These are phyloP conservation scores for Malacosoma neustria DNA, from an alignment of 2,888 invertebrate genomes.

Conservation along the genomic window DNA sequence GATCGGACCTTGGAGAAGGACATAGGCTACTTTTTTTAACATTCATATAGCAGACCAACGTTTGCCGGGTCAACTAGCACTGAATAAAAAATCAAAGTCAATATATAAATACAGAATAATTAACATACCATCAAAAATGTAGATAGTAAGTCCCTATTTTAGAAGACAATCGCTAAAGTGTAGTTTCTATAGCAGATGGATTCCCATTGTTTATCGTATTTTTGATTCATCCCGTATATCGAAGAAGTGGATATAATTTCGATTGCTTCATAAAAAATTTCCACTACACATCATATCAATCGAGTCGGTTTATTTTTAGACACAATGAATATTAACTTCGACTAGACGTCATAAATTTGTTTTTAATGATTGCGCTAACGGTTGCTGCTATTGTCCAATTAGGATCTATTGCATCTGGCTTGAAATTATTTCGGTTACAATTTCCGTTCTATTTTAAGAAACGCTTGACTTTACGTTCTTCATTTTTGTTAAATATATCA, in stretches of 20 bases:
- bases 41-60: too few relatives aligned
- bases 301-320: conserved; percentile 9
- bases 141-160: too few relatives aligned
- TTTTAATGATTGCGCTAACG: conserved; percentile 10
- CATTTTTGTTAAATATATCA: neutral
- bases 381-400: conserved; percentile 13
- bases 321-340: conserved; percentile 10
- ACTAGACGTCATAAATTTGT: conserved; percentile 27
- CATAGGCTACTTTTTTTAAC: too few relatives aligned
- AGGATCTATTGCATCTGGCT: conserved; percentile 9
- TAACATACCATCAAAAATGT: too few relatives aligned
- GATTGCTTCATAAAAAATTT: neutral
- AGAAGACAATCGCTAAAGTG: too few relatives aligned
- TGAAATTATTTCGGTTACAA: conserved; percentile 1
- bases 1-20: too few relatives aligned
- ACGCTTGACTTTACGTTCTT: neutral
- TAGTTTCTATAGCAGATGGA: too few relatives aligned
- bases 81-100: too few relatives aligned
- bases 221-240: too few relatives aligned
- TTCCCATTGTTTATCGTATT: too few relatives aligned
- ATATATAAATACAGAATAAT: too few relatives aligned
- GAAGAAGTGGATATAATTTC: neutral
- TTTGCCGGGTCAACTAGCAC: too few relatives aligned
- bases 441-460: neutral
- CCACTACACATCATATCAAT: conserved; percentile 4